These are phyloP conservation scores for Lasioglossum morio DNA, from an alignment of 2,888 invertebrate species.

Conservation along the genomic window DNA sequence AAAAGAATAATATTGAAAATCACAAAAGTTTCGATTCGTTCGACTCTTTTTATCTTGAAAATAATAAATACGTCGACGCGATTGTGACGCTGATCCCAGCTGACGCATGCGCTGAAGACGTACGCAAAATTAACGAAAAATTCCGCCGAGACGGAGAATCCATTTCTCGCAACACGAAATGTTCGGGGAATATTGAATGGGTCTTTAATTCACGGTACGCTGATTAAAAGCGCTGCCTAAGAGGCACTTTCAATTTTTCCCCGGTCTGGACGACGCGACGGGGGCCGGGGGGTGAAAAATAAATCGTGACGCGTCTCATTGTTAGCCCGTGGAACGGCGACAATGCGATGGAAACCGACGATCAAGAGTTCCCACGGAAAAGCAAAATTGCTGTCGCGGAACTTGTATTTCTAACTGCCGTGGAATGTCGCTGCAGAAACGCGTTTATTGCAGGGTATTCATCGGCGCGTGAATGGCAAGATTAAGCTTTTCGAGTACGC, in stretches of 20 bases:
- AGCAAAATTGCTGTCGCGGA: constrained; percentile 45
- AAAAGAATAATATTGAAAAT: background rate
- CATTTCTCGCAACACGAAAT: background rate
- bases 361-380: constrained; percentile 30
- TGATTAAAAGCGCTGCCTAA: constrained; percentile 7
- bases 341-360: constrained; percentile 27
- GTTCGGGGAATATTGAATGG: background rate
- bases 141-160: background rate
- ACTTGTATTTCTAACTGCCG: constrained; percentile 53
- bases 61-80: background rate
- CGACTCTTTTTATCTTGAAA: background rate
- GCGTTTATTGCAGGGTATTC: constrained; percentile 61
- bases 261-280: background rate
- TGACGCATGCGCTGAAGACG: background rate
- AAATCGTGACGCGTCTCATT: constrained; percentile 6
- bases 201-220: background rate
- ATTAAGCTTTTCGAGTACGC: constrained; percentile 57
- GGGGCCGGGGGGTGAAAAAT: background rate
- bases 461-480: constrained; percentile 59
- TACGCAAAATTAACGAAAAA: background rate
- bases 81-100: too few relatives aligned
- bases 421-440: constrained; percentile 43
- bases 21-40: background rate
- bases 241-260: constrained; percentile 17
- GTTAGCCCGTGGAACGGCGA: constrained; percentile 11